Conservation (phyloP, 92 coral and sea anemone genomes). For the Chrysogorgia sp. region DNA sequence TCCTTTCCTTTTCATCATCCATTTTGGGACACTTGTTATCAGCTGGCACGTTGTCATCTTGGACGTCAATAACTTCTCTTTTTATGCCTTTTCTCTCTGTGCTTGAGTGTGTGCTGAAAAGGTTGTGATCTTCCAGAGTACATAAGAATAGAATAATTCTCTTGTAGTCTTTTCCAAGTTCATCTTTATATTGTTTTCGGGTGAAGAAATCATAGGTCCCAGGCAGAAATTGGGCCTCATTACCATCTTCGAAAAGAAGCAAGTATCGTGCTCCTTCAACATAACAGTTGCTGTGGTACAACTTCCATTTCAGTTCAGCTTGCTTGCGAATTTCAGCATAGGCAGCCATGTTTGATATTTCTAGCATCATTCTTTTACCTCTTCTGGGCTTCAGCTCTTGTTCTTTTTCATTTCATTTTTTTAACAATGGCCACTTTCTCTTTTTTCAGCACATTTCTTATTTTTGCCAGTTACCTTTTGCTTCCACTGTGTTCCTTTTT, state of each 20-base stretch:
- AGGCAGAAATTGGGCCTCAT: conserved; percentile 62
- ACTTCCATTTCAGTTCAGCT: conserved; percentile 63
- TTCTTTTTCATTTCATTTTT: conserved; percentile 56
- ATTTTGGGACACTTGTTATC: too few relatives aligned
- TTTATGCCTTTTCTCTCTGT: too few relatives aligned
- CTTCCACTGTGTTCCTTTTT: conserved; percentile 9
- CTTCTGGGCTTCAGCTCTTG: conserved; percentile 57
- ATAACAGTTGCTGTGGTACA: conserved; percentile 59
- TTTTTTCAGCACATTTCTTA: too few relatives aligned
- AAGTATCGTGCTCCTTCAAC: conserved; percentile 57
- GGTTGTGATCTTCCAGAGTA: conserved; percentile 3
- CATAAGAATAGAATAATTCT: conserved; percentile 62
- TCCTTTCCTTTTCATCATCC: too few relatives aligned
- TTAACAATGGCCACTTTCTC: background rate
- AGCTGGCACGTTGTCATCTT: too few relatives aligned
- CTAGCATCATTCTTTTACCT: conserved; percentile 55
- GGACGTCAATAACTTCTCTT: too few relatives aligned
- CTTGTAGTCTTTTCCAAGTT: conserved; percentile 67
- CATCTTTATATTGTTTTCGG: conserved; percentile 56
- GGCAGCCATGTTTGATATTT: conserved; percentile 59
- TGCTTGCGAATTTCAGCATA: conserved; percentile 34
- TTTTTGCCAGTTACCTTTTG: too few relatives aligned
- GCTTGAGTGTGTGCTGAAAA: too few relatives aligned
- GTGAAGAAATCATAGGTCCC: conserved; percentile 61
- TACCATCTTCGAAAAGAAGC: conserved; percentile 62